Evolutionary conservation across 2,113 vertebrate species (phyloP), one percentile per base, ranked within the genome.

Genomic region (Micronycteris hirsuta): DNA sequence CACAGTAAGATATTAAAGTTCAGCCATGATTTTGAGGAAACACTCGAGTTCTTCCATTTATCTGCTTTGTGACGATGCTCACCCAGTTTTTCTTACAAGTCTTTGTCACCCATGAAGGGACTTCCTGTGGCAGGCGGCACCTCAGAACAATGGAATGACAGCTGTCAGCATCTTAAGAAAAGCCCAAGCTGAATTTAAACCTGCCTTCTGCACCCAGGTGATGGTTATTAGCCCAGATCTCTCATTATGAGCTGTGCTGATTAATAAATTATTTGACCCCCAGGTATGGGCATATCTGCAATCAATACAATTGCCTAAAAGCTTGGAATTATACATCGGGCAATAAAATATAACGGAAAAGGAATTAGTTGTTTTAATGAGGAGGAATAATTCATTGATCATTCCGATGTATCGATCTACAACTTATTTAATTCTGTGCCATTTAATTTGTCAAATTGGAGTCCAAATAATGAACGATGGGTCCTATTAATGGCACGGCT

Each of bases 381-480:
- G 88, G 80, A 54, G 52, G 96, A 96, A 97, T 98, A 97, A 98
- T 98, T 98, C 94, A 96, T 98, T 98, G 96, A 96, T 95, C 68
- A 77, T 96, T 97, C 78, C 84, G 93, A 96, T 96, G 80, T 98
- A 98, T 98, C 98, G 98, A 98, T 98, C 96, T 98, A 97, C 96
- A 97, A 97, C 95, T 98, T 98, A 96, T 97, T 98, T 98, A 93
- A 98, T 98, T 97, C 97, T 58, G 89, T 89, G 97, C 94, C 94
- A 94, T 82, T 97, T 96, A 95, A 96, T 97, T 91, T 98, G 97
- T 98, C 95, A 97, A 15, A 95, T 96, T 95, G 86, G 82, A 97
- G 91, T 85, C 81, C 88, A 71, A 78, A 77, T 90, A 97, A 98
- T 92, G 95, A 97, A 98, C 97, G 97, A 97, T 97, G 96, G 96